Percentiles rank a stretch among this genome's conserved stretches.
Conservation (phyloP, 1,140 invertebrate genomes). For the Drosophila watanabei region DNA sequence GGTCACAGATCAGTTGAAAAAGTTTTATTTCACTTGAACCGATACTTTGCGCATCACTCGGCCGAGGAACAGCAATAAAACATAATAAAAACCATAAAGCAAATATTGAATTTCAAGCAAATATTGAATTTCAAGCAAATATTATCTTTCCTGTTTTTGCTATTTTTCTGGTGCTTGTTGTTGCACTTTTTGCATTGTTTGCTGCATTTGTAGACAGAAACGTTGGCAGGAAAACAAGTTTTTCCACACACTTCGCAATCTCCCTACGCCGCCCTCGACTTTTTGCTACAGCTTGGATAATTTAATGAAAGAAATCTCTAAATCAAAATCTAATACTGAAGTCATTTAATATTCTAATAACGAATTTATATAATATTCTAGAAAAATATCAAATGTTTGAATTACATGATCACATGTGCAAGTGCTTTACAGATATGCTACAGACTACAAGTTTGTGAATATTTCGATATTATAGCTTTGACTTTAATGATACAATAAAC, state of each 20-base stretch:
- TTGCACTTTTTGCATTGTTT: slow-evolving; percentile 21
- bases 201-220: slow-evolving; percentile 21
- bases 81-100: slow-evolving; percentile 23
- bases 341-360: background rate
- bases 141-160: slow-evolving; percentile 57
- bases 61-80: slow-evolving; percentile 13
- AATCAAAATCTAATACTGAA: background rate
- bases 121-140: slow-evolving; percentile 67
- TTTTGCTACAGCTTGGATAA: background rate
- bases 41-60: slow-evolving; percentile 33
- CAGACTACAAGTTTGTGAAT: too few relatives aligned
- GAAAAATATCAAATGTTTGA: background rate
- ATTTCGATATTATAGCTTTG: too few relatives aligned
- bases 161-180: slow-evolving; percentile 19
- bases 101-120: slow-evolving; percentile 69
- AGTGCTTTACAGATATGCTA: too few relatives aligned
- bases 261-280: background rate
- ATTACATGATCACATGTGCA: too few relatives aligned
- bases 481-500: too few relatives aligned
- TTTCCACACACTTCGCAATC: slow-evolving; percentile 10
- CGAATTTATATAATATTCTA: background rate
- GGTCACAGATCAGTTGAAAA: slow-evolving; percentile 44
- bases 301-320: background rate
- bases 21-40: slow-evolving; percentile 21
- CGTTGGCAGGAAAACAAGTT: slow-evolving; percentile 35